phyloP scores from a whole-genome alignment of 2,113 vertebrate genomes.

The Lamprotornis superbus region DNA sequence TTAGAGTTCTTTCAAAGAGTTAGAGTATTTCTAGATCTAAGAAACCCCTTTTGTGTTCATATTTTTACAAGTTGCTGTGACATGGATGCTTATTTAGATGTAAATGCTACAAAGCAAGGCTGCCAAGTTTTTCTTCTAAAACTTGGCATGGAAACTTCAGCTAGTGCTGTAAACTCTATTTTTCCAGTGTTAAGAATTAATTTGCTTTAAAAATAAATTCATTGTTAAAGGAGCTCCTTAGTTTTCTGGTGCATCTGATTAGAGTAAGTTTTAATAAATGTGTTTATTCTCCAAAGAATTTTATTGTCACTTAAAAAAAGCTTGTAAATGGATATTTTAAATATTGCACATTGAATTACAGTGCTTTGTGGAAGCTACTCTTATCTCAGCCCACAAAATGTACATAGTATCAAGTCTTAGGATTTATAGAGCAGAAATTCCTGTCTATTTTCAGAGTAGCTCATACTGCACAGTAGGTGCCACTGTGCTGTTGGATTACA shows the following conservation, averaged over 20 bases:
- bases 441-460: not conserved
- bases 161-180: not conserved
- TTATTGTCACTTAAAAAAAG: not conserved
- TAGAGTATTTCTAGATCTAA: conserved; percentile 15
- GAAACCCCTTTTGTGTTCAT: conserved; percentile 28
- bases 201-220: not conserved
- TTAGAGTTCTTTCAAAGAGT: not conserved
- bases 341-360: not conserved
- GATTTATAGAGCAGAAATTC: not conserved
- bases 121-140: conserved; percentile 34
- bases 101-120: not conserved
- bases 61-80: conserved; percentile 36
- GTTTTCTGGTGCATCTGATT: not conserved
- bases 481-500: not conserved
- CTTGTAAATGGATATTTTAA: not conserved
- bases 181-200: conserved; percentile 11
- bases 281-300: not conserved
- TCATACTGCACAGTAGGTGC: not conserved
- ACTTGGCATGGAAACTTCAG: not conserved
- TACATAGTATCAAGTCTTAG: not conserved
- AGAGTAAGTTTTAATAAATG: not conserved
- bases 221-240: not conserved
- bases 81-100: conserved; percentile 24
- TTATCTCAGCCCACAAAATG: not conserved
- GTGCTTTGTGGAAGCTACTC: not conserved